These are phyloP conservation scores for Psittacula echo DNA, from an alignment of 2,797 vertebrate genomes.

Conservation along the genomic window DNA sequence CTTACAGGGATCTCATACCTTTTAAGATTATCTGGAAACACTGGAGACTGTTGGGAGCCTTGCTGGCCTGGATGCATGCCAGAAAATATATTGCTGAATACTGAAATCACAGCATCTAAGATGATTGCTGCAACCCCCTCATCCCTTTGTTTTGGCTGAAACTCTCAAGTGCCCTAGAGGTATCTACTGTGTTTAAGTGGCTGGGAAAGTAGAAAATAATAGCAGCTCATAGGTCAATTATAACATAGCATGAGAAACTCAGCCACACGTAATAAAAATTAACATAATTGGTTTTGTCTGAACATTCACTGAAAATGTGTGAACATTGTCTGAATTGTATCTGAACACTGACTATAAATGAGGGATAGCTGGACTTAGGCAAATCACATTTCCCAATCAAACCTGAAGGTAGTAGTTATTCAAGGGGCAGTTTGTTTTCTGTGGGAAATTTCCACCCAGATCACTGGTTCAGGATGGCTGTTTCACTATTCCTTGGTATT, in stretches of 20 bases:
- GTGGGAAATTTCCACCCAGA: not conserved
- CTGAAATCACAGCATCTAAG: constrained; percentile 58
- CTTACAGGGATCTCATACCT: not conserved
- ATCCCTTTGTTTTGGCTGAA: constrained; percentile 56
- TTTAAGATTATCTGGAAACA: constrained; percentile 10
- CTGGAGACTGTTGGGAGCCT: constrained; percentile 34
- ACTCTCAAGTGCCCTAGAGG: constrained; percentile 56
- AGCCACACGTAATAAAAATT: constrained; percentile 11
- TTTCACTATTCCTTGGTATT: not conserved
- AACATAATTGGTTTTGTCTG: constrained; percentile 21
- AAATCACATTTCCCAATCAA: not conserved
- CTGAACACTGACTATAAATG: not conserved
- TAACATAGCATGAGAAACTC: constrained; percentile 17
- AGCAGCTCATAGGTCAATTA: constrained; percentile 25
- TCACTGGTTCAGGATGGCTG: not conserved
- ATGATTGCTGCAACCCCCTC: constrained; percentile 48
- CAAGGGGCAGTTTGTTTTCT: not conserved
- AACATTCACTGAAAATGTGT: not conserved
- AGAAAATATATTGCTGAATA: constrained; percentile 62
- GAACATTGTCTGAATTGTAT: not conserved
- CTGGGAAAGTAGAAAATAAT: constrained; percentile 61
- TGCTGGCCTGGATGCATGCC: constrained; percentile 23
- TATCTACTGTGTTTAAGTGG: constrained; percentile 49
- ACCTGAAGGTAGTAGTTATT: not conserved
- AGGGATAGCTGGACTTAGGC: not conserved